Evolutionary conservation across 2,797 vertebrate species (phyloP).

Genomic region (Phoeniculus purpureus): DNA sequence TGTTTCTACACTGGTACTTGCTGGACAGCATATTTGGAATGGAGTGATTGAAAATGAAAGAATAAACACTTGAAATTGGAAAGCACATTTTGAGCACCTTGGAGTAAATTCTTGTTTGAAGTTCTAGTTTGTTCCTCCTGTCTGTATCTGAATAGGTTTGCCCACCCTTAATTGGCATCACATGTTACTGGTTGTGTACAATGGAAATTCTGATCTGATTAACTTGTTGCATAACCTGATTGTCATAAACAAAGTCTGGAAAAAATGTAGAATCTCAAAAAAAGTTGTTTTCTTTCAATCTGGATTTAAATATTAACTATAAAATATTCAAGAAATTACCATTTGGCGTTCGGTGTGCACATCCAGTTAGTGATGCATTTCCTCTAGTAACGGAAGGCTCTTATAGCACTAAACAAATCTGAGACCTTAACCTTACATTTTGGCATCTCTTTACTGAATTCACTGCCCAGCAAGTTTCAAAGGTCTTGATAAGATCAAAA

Average conservation of each 20-base stretch:
- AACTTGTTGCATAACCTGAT: neutral
- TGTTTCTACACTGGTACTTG: neutral
- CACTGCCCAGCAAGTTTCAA: constrained; percentile 37
- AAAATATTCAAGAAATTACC: neutral
- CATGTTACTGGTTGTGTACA: constrained; percentile 12
- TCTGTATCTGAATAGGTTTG: neutral
- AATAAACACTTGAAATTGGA: neutral
- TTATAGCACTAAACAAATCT: constrained; percentile 29
- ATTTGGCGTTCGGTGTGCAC: neutral
- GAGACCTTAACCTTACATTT: constrained; percentile 18
- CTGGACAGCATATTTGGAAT: neutral
- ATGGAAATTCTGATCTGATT: constrained; percentile 51
- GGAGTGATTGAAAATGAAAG: constrained; percentile 12
- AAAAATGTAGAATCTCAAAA: neutral
- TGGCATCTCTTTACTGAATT: constrained; percentile 36
- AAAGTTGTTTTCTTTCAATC: neutral
- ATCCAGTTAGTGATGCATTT: neutral
- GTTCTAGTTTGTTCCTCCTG: neutral
- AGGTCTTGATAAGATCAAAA: constrained; percentile 19
- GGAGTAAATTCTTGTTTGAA: neutral
- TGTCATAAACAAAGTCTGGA: constrained; percentile 5
- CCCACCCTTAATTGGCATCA: constrained; percentile 39
- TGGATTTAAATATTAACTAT: neutral
- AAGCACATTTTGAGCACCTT: constrained; percentile 15
- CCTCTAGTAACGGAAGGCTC: constrained; percentile 4